phyloP scores from a whole-genome alignment of 2,888 invertebrate species.

The Cristatella mucedo region DNA sequence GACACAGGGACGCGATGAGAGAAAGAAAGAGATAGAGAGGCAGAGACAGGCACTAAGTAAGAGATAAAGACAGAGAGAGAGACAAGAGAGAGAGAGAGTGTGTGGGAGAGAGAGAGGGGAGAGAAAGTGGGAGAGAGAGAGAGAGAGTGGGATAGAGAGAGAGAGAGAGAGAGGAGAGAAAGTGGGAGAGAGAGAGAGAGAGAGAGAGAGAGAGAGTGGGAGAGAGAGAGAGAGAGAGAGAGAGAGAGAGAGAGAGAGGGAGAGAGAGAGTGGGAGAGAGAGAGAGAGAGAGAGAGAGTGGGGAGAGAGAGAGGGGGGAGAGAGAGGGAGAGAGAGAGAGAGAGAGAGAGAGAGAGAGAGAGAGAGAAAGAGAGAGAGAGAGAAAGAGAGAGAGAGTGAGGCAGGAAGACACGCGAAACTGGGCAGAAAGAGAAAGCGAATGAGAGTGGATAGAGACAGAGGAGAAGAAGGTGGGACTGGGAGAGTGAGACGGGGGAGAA shows the following conservation, averaged over 20 bases:
- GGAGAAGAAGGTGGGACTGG: not conserved
- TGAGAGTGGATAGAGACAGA: not conserved
- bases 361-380: not conserved
- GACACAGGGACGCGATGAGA: too few relatives aligned
- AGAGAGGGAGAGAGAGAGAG: not conserved
- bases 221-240: slow-evolving; percentile 7
- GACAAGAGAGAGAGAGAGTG: not conserved
- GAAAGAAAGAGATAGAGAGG: too few relatives aligned
- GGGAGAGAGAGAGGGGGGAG: slow-evolving; percentile 6
- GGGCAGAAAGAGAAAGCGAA: not conserved
- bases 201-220: too few relatives aligned
- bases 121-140: too few relatives aligned
- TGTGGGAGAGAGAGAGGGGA: too few relatives aligned
- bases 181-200: too few relatives aligned
- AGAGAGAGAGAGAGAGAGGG: slow-evolving; percentile 7
- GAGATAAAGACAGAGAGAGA: not conserved
- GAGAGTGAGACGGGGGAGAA: not conserved
- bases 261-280: too few relatives aligned
- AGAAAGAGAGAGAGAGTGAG: not conserved
- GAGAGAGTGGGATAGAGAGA: too few relatives aligned
- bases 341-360: not conserved
- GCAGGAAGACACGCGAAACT: not conserved
- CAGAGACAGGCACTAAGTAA: too few relatives aligned
- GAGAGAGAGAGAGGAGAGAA: too few relatives aligned
- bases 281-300: slow-evolving; percentile 8